Evolutionary conservation across 2,888 invertebrate genomes (phyloP).

Genomic region (Mayetiola destructor): DNA sequence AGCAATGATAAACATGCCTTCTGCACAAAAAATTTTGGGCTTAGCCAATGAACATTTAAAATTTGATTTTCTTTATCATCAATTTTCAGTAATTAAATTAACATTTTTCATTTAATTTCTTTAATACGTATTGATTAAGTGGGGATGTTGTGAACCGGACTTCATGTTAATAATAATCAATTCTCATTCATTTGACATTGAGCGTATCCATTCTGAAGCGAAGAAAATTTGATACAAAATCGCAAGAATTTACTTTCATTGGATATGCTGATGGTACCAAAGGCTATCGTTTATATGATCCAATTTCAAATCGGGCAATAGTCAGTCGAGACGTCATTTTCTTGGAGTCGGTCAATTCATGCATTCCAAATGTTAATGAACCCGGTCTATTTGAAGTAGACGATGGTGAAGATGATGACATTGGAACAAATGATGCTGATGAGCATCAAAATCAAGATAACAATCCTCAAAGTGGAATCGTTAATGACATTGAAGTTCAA

Average conservation of each 20-base stretch:
- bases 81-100: neutral
- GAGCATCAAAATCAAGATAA: neutral
- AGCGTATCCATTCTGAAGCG: conserved; percentile 26
- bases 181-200: too few relatives aligned
- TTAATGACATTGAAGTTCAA: too few relatives aligned
- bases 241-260: conserved; percentile 24
- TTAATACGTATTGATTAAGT: neutral
- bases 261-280: conserved; percentile 26
- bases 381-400: neutral
- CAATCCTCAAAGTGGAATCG: too few relatives aligned
- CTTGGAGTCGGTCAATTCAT: too few relatives aligned
- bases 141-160: conserved; percentile 20
- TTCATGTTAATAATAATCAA: conserved; percentile 27
- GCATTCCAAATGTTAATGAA: too few relatives aligned
- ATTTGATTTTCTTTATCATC: neutral
- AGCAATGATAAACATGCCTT: neutral
- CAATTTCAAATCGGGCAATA: conserved; percentile 8
- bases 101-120: neutral
- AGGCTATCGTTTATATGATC: conserved; percentile 20
- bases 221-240: conserved; percentile 25
- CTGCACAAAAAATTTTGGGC: neutral
- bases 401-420: neutral
- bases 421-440: neutral
- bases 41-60: neutral
- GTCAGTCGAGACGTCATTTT: conserved; percentile 14